Conservation (phyloP, 2,113 vertebrate genomes). For the Melanerpes aurifrons region DNA sequence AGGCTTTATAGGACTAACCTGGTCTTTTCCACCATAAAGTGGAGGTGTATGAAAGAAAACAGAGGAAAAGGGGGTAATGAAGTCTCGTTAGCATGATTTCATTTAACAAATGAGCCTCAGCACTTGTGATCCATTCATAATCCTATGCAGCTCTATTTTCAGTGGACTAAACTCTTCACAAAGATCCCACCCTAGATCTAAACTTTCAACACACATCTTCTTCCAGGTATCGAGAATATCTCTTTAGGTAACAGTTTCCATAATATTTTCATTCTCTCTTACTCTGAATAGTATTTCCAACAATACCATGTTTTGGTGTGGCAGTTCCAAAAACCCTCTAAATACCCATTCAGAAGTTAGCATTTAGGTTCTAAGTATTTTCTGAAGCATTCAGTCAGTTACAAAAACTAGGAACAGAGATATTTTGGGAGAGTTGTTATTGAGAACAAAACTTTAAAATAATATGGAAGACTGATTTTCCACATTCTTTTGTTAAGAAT, state of each 20-base stretch:
- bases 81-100: background rate
- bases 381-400: background rate
- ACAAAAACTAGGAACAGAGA: background rate
- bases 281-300: background rate
- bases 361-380: background rate
- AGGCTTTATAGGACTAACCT: background rate
- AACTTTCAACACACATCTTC: background rate
- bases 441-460: background rate
- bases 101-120: background rate
- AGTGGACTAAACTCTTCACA: background rate
- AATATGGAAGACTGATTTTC: background rate
- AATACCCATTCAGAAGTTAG: background rate
- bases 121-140: background rate
- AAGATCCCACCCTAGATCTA: background rate
- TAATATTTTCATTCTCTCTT: background rate
- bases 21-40: background rate
- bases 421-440: background rate
- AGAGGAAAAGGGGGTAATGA: background rate
- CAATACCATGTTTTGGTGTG: background rate
- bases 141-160: background rate
- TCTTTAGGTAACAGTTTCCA: background rate
- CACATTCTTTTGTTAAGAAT: background rate
- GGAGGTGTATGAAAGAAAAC: background rate
- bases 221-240: background rate
- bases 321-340: background rate